These are phyloP conservation scores for Chaetoderma sp. DNA, from an alignment of 2,888 invertebrate genomes.

Conservation along the genomic window DNA sequence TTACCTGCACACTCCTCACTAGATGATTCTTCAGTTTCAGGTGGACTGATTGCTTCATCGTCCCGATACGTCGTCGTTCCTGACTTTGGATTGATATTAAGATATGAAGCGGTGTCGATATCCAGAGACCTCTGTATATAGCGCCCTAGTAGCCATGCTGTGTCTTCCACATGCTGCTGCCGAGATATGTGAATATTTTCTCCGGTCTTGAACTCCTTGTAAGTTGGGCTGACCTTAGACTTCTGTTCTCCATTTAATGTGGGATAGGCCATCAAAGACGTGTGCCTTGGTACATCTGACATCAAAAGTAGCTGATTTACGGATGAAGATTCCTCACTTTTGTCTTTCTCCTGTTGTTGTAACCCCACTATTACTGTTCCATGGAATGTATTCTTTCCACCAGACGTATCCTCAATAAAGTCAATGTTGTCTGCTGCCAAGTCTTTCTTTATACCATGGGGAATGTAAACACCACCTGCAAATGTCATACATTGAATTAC, in stretches of 20 bases:
- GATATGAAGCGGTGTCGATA: no score
- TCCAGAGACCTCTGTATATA: no score
- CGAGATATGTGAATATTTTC: background rate
- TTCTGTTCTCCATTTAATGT: background rate
- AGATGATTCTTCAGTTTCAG: background rate
- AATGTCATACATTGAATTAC: background rate
- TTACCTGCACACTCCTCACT: background rate
- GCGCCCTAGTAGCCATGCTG: background rate
- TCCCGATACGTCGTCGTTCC: background rate
- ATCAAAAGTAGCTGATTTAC: no score
- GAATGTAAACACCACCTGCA: background rate
- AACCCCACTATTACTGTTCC: background rate
- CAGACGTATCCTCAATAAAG: background rate
- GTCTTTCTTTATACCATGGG: background rate
- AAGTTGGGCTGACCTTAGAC: background rate
- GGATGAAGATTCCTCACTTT: background rate
- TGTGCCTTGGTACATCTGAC: no score
- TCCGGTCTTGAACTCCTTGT: background rate
- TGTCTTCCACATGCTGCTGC: background rate
- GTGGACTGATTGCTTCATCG: background rate
- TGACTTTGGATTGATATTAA: no score
- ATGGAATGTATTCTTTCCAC: background rate
- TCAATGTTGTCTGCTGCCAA: background rate
- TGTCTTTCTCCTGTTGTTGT: background rate
- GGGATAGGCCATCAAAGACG: no score